Evolutionary conservation across 2,113 vertebrate species (phyloP).

Genomic region (Rhizomys pruinosus): DNA sequence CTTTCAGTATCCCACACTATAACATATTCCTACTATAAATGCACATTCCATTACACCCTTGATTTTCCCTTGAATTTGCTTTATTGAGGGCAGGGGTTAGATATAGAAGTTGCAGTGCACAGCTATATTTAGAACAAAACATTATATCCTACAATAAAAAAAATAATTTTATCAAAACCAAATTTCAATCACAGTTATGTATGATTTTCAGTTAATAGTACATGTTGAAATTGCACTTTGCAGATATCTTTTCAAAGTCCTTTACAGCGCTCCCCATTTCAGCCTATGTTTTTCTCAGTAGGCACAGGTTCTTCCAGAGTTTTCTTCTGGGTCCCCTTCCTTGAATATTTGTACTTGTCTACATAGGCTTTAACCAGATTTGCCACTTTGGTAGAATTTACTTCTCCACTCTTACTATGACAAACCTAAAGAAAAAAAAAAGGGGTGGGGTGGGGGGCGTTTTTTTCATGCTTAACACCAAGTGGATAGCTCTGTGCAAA

Average conservation of each 20-base stretch:
- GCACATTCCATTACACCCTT: slow-evolving; percentile 82
- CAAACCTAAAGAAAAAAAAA: slow-evolving; percentile 89
- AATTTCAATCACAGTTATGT: slow-evolving; percentile 87
- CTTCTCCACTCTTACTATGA: slow-evolving; percentile 98
- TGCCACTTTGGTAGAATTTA: slow-evolving; percentile 97
- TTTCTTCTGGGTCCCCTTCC: slow-evolving; percentile 90
- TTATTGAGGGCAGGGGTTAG: slow-evolving; percentile 78
- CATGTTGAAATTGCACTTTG: slow-evolving; percentile 96
- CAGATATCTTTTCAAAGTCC: slow-evolving; percentile 81
- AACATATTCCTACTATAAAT: slow-evolving; percentile 80
- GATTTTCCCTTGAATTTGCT: slow-evolving; percentile 80
- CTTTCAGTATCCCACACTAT: slow-evolving; percentile 85
- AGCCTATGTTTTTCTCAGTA: slow-evolving; percentile 83
- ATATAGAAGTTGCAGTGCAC: slow-evolving; percentile 86
- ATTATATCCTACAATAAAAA: slow-evolving; percentile 92
- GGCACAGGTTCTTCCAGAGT: slow-evolving; percentile 85
- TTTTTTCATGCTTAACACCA: slow-evolving; percentile 63
- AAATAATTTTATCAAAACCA: slow-evolving; percentile 94
- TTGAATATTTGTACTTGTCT: slow-evolving; percentile 97
- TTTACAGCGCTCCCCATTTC: slow-evolving; percentile 42
- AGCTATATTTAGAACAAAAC: slow-evolving; percentile 88
- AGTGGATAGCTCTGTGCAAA: slow-evolving; percentile 45
- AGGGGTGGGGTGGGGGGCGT: neutral
- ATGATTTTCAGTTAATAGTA: slow-evolving; percentile 87
- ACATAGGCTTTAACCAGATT: slow-evolving; percentile 98